Base-by-base conservation (phyloP, 2,113 vertebrate species). In the Delphinapterus leucas region DNA sequence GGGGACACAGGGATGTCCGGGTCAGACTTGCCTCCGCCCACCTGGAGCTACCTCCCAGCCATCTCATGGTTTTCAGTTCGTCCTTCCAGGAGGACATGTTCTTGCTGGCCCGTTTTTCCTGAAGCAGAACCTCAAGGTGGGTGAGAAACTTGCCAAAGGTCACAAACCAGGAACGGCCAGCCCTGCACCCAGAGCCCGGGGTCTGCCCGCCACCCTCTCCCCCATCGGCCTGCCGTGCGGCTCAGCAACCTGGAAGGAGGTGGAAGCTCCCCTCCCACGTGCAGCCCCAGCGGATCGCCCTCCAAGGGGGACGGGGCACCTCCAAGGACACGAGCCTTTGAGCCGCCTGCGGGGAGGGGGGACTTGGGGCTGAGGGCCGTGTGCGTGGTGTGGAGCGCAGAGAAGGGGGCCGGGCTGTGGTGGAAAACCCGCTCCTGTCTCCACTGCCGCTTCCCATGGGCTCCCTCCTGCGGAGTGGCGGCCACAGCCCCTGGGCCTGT, bases 31-130 rank as follows among this genome's bases (percentile, higher is more conserved):
- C 13, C 93, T 28, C 23, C 41, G 60, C 61, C 21, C 0, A 0
- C 10, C 0, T 0, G 12, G 26, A 60, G 67, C 83, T 1, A 0
- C 6, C 6, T 0, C 4, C 49, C 0, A 13, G 23, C 6, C 0
- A 2, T 8, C 28, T 2, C 0, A 0, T 11, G 4, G 5, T 0
- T 70, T 31, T 23, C 9, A 0, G 26, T 4, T 4, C 12, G 21
- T 8, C 67, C 92, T 83, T 15, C 38, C 1, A 3, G 1, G n/a
- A 13, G 28, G 33, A 38, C 8, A 0, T 0, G 1, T 17, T 17
- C 55, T 53, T 0, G 5, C 1, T 0, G 4, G 44, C 28, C 21
- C 21, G 0, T 11, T 15, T 28, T 60, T 77, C 31, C 44, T 11
- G 23, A 82, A 71, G 60, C 71, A 10, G 33, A 17, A 8, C 61